phyloP scores from a whole-genome alignment of 2,113 vertebrate genomes.

The Hemichromis elongatus region DNA sequence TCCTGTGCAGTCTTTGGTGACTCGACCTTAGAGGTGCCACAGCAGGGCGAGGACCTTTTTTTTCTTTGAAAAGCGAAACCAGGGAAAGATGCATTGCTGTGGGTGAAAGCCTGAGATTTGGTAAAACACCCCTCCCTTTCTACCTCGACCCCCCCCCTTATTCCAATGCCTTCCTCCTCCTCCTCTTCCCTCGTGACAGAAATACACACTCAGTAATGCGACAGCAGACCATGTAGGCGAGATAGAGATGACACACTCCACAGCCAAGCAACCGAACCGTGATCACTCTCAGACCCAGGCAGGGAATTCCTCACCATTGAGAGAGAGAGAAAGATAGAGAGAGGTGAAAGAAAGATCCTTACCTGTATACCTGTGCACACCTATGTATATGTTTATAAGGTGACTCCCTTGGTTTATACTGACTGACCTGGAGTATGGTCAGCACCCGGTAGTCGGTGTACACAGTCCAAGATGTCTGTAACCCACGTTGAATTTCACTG shows the following conservation, averaged over 20 bases:
- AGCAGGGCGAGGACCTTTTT: not conserved
- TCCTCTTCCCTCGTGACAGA: slow-evolving; percentile 38
- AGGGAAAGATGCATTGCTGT: not conserved
- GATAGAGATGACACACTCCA: slow-evolving; percentile 56
- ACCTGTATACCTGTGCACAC: not conserved
- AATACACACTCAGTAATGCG: slow-evolving; percentile 65
- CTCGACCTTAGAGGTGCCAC: slow-evolving; percentile 10
- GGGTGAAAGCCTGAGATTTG: slow-evolving; percentile 18
- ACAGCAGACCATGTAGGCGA: slow-evolving; percentile 46
- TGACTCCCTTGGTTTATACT: not conserved
- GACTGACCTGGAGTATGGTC: slow-evolving; percentile 23
- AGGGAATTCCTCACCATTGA: slow-evolving; percentile 59
- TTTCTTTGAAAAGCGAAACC: not conserved
- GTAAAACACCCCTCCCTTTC: not conserved
- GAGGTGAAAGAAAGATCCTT: not conserved
- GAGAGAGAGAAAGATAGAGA: not conserved
- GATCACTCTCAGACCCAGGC: slow-evolving; percentile 60
- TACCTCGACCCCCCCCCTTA: not conserved
- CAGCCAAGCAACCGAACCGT: slow-evolving; percentile 33
- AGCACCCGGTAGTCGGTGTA: not conserved
- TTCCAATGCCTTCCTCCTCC: not conserved
- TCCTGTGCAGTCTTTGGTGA: slow-evolving; percentile 4
- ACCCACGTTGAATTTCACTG: not conserved
- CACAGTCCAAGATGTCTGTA: not conserved
- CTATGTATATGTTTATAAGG: not conserved